Conservation (phyloP, 2,113 vertebrate genomes). For the Ursus arctos region DNA sequence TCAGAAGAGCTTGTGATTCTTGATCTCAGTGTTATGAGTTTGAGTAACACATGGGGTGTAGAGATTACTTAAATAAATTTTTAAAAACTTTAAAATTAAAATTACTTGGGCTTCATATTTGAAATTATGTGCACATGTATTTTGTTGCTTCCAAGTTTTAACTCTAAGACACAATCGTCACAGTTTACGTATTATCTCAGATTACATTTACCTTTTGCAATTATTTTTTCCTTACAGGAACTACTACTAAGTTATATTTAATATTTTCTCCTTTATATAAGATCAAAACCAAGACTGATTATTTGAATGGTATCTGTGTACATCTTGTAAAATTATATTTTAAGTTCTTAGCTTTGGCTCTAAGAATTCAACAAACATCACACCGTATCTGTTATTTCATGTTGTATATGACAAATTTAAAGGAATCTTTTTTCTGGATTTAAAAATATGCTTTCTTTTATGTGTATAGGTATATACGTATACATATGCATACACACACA, state of each 20-base stretch:
- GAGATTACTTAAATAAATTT: background rate
- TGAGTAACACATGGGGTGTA: background rate
- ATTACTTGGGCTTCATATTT: background rate
- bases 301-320: background rate
- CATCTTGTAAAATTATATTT: constrained; percentile 39
- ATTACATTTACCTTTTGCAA: background rate
- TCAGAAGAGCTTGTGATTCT: background rate
- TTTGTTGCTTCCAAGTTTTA: constrained; percentile 5
- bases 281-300: background rate
- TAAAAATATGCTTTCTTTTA: constrained; percentile 20
- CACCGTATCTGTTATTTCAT: background rate
- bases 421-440: background rate
- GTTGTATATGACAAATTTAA: background rate
- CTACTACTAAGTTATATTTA: background rate
- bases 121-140: background rate
- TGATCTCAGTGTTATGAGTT: background rate
- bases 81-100: constrained; percentile 11
- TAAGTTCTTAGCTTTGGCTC: background rate
- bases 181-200: background rate
- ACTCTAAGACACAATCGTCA: background rate
- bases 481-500: background rate
- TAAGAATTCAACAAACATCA: constrained; percentile 28
- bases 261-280: background rate
- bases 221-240: constrained; percentile 23
- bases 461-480: background rate